Base-by-base conservation (phyloP, 1,140 invertebrate genomes). In the Anastrepha obliqua region DNA sequence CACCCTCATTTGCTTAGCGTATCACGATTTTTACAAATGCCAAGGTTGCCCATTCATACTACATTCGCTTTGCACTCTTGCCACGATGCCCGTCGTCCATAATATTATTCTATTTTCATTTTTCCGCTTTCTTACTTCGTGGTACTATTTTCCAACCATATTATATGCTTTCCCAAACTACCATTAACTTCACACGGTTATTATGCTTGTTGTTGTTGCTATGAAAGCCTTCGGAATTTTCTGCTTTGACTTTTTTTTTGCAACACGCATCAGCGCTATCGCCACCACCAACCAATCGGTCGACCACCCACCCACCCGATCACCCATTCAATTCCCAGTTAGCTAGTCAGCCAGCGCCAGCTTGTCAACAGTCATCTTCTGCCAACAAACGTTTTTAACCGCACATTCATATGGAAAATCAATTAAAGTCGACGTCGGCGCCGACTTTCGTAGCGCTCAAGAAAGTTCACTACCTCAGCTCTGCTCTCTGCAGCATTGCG, bases 351-450 rank as follows among this genome's bases (percentile, higher is more conserved):
- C 42, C 47, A 81, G 74, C 74, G 74, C 74, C 74, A 51, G 47
- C 17, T 81, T 81, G 74, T 42, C 67, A 74, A 42, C 47, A 55
- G 47, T 55, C 47, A 81, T 13, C 44, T 81, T 2, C 74, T 81
- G 74, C 74, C 51, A 81, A 58, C 74, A 81, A 62, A 62, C 60
- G 60, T 13, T 55, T 74, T 44, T 42, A 6, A 74, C 39, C 15
- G 67, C 67, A 74, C 5, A 74, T 7, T 74, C 42, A 17, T 44
- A 81, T 81, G 74, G 74, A 81, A 81, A 81, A 81, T 81, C 74
- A 81, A 81, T 81, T 81, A 81, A 55, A 17, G 67, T 74, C 67
- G 42, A n/a, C 74, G 70, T 74, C 74, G 67, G 20, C 74, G 44
- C 7, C 47, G 44, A 55, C 51, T 6, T 55, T 11, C 6, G 11